phyloP scores from a whole-genome alignment of 2,797 vertebrate genomes.

The Percopsis omiscomaycus region DNA sequence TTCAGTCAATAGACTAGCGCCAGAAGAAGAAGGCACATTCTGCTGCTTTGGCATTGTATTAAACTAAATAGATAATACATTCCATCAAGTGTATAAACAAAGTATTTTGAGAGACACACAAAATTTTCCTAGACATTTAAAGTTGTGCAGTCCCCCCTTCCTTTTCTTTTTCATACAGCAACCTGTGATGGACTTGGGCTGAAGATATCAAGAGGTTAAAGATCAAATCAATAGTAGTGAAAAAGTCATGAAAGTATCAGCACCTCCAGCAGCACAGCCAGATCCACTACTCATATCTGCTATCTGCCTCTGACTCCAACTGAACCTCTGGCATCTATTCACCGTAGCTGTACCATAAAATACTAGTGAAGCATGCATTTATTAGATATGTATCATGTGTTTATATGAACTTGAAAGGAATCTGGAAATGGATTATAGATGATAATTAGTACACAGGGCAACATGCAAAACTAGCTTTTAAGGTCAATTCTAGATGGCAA shows the following conservation, averaged over 20 bases:
- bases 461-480: no score
- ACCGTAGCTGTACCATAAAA: no score
- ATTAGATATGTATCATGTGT: no score
- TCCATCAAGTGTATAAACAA: slow-evolving; percentile 3
- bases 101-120: neutral
- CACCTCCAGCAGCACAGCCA: slow-evolving; percentile 24
- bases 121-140: neutral
- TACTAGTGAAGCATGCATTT: no score
- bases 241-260: slow-evolving; percentile 31
- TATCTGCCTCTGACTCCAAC: neutral
- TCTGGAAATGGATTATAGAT: no score
- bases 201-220: neutral
- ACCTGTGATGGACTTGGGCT: neutral
- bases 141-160: neutral
- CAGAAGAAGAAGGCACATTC: slow-evolving; percentile 23
- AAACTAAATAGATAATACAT: slow-evolving; percentile 14
- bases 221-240: neutral
- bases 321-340: no score
- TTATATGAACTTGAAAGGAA: no score
- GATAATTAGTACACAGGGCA: no score
- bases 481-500: no score
- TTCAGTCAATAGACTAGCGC: slow-evolving; percentile 26
- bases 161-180: neutral
- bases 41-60: slow-evolving; percentile 18
- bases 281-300: slow-evolving; percentile 10